phyloP scores from a whole-genome alignment of 2,888 invertebrate genomes.

The Acanthosoma haemorrhoidale region DNA sequence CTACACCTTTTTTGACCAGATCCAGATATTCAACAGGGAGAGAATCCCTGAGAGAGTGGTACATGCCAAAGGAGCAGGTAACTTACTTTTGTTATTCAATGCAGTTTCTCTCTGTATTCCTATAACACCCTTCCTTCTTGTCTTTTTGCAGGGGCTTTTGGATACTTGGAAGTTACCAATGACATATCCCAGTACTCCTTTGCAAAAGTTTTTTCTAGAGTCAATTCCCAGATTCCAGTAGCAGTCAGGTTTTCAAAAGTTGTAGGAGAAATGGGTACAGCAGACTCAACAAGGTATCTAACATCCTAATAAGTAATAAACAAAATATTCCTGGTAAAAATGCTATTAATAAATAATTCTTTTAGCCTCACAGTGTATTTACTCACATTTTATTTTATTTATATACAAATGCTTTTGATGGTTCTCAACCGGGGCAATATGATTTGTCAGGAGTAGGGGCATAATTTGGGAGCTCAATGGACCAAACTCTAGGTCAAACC shows the following conservation, averaged over 20 bases:
- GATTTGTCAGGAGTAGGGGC: no score
- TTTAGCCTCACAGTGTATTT: no score
- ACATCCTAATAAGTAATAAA: not conserved
- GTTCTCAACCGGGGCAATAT: no score
- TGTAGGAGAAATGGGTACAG: conserved; percentile 83
- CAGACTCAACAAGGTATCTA: conserved; percentile 48
- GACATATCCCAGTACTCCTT: conserved; percentile 75
- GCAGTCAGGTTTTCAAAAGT: conserved; percentile 78
- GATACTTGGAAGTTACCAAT: conserved; percentile 70
- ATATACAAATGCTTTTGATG: no score
- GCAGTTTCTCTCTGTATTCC: not conserved
- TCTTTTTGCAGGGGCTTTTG: conserved; percentile 32
- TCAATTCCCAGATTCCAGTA: conserved; percentile 73
- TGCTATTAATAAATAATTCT: no score
- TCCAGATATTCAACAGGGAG: conserved; percentile 80
- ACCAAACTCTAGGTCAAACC: no score
- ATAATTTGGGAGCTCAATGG: no score
- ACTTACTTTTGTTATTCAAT: no score
- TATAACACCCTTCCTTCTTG: not conserved
- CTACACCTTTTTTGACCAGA: conserved; percentile 68
- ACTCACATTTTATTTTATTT: no score
- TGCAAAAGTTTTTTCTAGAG: conserved; percentile 66
- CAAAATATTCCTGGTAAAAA: not conserved
- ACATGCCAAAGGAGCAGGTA: conserved; percentile 65
- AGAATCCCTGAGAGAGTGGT: conserved; percentile 93